Evolutionary conservation across 2,113 vertebrate species (phyloP).

Genomic region (Rhinolophus ferrumequinum): DNA sequence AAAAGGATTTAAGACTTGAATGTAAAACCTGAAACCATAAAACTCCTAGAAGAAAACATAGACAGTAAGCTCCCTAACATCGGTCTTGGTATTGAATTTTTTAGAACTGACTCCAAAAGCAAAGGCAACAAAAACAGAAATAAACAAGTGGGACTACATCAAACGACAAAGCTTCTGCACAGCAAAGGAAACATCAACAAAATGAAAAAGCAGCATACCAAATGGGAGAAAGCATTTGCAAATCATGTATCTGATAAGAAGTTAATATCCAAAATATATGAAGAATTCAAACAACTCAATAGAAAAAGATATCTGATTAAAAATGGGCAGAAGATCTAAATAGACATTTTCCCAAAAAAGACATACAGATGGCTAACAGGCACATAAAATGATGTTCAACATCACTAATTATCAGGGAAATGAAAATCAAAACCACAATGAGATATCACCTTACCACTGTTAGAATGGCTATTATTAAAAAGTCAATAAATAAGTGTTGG

Average conservation of each 20-base stretch:
- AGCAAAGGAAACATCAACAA: background rate
- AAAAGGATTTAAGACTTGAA: background rate
- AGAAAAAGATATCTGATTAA: background rate
- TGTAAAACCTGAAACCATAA: background rate
- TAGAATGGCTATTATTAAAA: background rate
- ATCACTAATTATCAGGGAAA: background rate
- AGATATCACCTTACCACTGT: background rate
- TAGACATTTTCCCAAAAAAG: background rate
- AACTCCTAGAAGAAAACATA: background rate
- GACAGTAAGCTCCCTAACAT: background rate
- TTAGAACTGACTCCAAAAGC: background rate
- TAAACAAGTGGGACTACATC: background rate
- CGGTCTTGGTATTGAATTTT: background rate
- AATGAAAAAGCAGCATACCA: constrained; percentile 1
- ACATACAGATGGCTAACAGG: background rate
- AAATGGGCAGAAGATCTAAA: background rate
- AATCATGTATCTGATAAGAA: background rate
- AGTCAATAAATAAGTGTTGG: background rate
- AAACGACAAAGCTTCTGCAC: background rate
- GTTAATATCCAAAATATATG: background rate
- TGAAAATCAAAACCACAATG: constrained; percentile 6
- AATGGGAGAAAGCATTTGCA: background rate
- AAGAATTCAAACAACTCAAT: background rate
- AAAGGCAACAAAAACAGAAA: background rate
- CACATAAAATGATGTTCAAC: background rate